Conservation (phyloP, 1,140 invertebrate species). For the Ceratina calcarata region DNA sequence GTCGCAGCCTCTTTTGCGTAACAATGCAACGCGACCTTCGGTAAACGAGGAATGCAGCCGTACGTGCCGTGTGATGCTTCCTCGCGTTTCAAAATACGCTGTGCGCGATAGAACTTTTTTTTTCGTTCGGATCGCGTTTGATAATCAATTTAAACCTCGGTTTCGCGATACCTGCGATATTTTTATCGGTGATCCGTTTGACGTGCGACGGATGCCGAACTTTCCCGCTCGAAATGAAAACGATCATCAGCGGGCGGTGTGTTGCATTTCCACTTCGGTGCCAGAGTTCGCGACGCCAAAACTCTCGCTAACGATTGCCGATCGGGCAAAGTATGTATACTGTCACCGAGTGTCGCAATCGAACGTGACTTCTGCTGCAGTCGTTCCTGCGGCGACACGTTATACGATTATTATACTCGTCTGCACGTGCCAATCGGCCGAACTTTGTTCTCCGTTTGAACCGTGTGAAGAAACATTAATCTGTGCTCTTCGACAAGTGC, state of each 20-base stretch:
- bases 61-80: not conserved
- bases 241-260: not conserved
- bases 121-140: not conserved
- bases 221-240: not conserved
- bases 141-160: not conserved
- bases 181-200: not conserved
- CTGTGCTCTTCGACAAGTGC: no score
- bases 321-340: conserved; percentile 25
- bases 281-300: conserved; percentile 40
- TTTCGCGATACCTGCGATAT: not conserved
- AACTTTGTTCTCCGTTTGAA: no score
- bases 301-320: conserved; percentile 28
- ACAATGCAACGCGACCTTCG: conserved; percentile 13
- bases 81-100: not conserved
- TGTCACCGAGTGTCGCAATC: conserved; percentile 49
- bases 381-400: conserved; percentile 26
- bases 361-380: conserved; percentile 48
- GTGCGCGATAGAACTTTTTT: not conserved
- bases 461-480: no score
- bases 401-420: conserved; percentile 10
- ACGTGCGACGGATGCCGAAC: no score
- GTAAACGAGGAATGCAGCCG: not conserved
- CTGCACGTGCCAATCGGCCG: conserved; percentile 34
- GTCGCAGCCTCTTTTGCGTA: conserved; percentile 9
- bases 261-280: conserved; percentile 21